Base-by-base conservation (phyloP, 1,140 invertebrate species). In the Drosophila orosa region DNA sequence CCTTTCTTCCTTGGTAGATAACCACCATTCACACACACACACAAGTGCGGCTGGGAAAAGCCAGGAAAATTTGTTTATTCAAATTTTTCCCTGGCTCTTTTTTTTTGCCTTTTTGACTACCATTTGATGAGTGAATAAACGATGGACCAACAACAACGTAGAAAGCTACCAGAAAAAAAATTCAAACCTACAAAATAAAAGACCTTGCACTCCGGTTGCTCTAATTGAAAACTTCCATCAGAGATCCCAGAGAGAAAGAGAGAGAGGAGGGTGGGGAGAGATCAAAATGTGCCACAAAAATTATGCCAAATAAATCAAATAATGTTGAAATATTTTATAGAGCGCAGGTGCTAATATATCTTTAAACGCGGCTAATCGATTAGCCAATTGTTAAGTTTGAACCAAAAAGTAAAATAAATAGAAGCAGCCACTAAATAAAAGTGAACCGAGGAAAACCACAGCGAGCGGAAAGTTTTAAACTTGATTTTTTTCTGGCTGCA, bases 111-210 rank as follows among this genome's bases (percentile, higher is more conserved):
- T 87, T 85, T 55, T 78, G 63, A 85, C 74, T 78, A 82, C 82
- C 81, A 72, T 86, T 87, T 86, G 82, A 86, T 76, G 83, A 86
- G 74, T 81, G 80, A 58, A 74, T 81, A 78, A 86, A 81, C 78
- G 74, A 60, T 45, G 60, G 52, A 55, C 35, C 48, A 54, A 77
- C 39, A 39, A 6, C 22, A 52, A 57, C 48, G 35, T 19, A 47
- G 44, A 67, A 54, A 22, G 19, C 45, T 2, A 9, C 3, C 9
- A 22, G 61, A 2, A 25, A 47, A 25, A 47, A 19, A 50, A 19
- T 29, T 17, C 17, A 50, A 48, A 19, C 12, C 3, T 6, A 13
- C 7, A 35, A 54, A 35, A 35, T 35, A 54, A 50, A 50, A 50
- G 17, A 15, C 44, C 35, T 71, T 60, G 37, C 71, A 73, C 9